Conservation (phyloP, 2,888 invertebrate species). For the Diarsia rubi region DNA sequence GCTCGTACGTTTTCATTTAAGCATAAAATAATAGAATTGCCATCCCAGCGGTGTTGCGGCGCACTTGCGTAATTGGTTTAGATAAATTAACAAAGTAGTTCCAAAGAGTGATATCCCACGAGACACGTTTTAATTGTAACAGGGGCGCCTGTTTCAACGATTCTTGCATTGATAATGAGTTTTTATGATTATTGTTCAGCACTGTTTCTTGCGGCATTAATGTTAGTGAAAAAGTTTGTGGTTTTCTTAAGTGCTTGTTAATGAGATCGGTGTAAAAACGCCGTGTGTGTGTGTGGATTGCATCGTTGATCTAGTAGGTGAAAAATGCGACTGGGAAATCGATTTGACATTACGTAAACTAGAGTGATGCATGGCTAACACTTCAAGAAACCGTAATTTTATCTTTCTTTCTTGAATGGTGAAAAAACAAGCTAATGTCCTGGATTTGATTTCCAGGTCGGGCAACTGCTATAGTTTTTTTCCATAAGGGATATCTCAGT, state of each 20-base stretch:
- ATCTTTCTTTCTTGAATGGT: too few species aligned
- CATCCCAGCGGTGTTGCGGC: conserved; percentile 77
- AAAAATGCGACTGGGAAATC: too few species aligned
- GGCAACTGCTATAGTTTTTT: too few species aligned
- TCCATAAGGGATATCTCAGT: too few species aligned
- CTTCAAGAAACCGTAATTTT: too few species aligned
- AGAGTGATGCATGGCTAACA: too few species aligned
- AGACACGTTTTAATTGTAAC: conserved; percentile 84
- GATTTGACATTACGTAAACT: too few species aligned
- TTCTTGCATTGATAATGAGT: conserved; percentile 80
- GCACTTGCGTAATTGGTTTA: conserved; percentile 88
- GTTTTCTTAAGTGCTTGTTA: background rate
- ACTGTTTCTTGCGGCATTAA: conserved; percentile 56
- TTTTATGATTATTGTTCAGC: conserved; percentile 65
- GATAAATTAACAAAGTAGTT: conserved; percentile 89
- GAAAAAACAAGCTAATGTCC: too few species aligned
- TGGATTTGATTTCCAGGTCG: too few species aligned
- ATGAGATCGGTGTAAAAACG: background rate
- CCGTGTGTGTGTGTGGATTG: too few species aligned
- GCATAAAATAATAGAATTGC: conserved; percentile 83
- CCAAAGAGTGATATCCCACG: conserved; percentile 84
- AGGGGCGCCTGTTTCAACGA: conserved; percentile 79
- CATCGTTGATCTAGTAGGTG: too few species aligned
- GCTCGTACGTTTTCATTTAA: conserved; percentile 74
- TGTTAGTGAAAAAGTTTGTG: background rate